Conservation (phyloP, 2,797 vertebrate species). For the Oryzias dopingdopingensis region DNA sequence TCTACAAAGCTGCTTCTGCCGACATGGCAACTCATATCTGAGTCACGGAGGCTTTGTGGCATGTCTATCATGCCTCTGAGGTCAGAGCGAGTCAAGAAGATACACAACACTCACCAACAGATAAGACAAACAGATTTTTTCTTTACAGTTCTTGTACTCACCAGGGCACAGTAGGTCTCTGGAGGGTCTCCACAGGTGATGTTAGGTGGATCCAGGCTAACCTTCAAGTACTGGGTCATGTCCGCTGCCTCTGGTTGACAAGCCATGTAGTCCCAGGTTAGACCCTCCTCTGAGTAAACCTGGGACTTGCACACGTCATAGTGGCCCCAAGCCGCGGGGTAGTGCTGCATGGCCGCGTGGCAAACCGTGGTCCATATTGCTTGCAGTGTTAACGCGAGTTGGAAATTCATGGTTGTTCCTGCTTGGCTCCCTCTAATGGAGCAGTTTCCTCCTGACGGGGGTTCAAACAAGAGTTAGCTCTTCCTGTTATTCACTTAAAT, state of each 20-base stretch:
- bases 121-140: slow-evolving; percentile 9
- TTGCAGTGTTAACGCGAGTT: slow-evolving; percentile 87
- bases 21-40: slow-evolving; percentile 26
- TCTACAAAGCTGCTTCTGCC: slow-evolving; percentile 34
- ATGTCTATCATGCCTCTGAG: slow-evolving; percentile 31
- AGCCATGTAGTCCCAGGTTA: slow-evolving; percentile 99
- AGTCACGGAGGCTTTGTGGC: slow-evolving; percentile 41
- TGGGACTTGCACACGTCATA: slow-evolving; percentile 97
- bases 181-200: slow-evolving; percentile 98
- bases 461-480: slow-evolving; percentile 30
- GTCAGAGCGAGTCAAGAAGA: slow-evolving; percentile 28
- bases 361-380: slow-evolving; percentile 88
- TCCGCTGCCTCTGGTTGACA: slow-evolving; percentile 96
- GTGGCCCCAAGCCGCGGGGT: slow-evolving; percentile 94
- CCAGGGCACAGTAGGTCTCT: slow-evolving; percentile 96
- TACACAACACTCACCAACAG: slow-evolving; percentile 4
- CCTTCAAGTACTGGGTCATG: slow-evolving; percentile 94
- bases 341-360: slow-evolving; percentile 86
- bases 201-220: slow-evolving; percentile 92
- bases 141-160: slow-evolving; percentile 73
- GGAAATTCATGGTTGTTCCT: slow-evolving; percentile 85
- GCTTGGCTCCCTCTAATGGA: slow-evolving; percentile 33
- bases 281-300: slow-evolving; percentile 92
- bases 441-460: slow-evolving; percentile 32
- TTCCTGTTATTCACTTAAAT: slow-evolving; percentile 47